A percentile compares a stretch with the other conserved stretches of the same genome.
These are phyloP conservation scores for Phrixothrix hirtus DNA, from an alignment of 2,888 invertebrate genomes.

Conservation along the genomic window DNA sequence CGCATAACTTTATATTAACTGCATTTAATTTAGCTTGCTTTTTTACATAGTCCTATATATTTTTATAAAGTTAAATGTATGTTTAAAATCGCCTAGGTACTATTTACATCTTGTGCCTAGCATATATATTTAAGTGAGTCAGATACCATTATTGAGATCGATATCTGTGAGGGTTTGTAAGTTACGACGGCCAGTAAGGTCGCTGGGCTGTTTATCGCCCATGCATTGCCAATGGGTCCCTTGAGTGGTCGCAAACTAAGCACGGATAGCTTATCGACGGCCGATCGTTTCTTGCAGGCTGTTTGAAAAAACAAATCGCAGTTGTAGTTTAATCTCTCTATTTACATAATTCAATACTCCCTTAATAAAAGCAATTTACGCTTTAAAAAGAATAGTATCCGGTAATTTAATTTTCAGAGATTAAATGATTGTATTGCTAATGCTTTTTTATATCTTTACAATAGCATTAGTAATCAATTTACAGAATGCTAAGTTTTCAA, in stretches of 20 bases:
- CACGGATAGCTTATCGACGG: conserved; percentile 31
- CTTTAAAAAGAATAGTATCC: conserved; percentile 9
- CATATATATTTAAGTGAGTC: conserved; percentile 33
- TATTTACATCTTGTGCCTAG: conserved; percentile 26
- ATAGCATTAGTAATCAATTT: too few relatives aligned
- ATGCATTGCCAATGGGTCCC: conserved; percentile 35
- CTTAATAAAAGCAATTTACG: conserved; percentile 11
- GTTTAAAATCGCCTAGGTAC: conserved; percentile 14
- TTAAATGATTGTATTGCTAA: too few relatives aligned
- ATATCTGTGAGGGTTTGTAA: conserved; percentile 36
- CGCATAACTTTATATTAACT: too few relatives aligned
- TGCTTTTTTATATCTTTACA: too few relatives aligned
- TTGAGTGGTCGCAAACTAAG: conserved; percentile 32
- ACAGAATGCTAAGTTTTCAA: too few relatives aligned
- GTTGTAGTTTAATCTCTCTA: conserved; percentile 14
- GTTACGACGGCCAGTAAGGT: conserved; percentile 33
- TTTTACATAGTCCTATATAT: too few relatives aligned
- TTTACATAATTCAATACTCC: conserved; percentile 11
- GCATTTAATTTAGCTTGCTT: too few relatives aligned
- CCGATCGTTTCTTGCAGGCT: conserved; percentile 23
- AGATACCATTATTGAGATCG: conserved; percentile 42
- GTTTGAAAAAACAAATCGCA: conserved; percentile 26
- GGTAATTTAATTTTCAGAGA: too few relatives aligned
- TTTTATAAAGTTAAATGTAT: too few relatives aligned
- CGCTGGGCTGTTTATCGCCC: conserved; percentile 34